Evolutionary conservation across 1,140 invertebrate genomes (phyloP).

Genomic region (Riptortus pedestris): DNA sequence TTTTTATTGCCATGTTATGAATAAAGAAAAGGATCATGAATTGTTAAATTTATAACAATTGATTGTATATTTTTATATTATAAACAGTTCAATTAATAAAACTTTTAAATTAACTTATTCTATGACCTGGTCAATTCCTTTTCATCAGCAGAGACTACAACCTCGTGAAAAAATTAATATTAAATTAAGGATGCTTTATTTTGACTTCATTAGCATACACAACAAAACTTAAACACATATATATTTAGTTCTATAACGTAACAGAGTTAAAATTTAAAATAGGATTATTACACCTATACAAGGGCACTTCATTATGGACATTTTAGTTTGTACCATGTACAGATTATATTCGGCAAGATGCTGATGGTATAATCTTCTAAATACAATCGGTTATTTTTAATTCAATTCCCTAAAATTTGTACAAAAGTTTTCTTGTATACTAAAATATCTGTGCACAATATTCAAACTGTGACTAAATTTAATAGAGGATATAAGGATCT

Average conservation of each 20-base stretch:
- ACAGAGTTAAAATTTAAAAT: constrained; percentile 25
- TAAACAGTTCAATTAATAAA: too few relatives aligned
- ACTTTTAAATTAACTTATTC: too few relatives aligned
- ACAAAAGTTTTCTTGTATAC: too few relatives aligned
- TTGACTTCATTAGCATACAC: constrained; percentile 22
- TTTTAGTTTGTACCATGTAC: constrained; percentile 9
- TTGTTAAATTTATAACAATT: too few relatives aligned
- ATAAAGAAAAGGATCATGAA: too few relatives aligned
- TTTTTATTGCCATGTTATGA: too few relatives aligned
- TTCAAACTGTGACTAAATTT: constrained; percentile 10
- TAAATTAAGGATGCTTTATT: constrained; percentile 22
- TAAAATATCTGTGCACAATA: not conserved
- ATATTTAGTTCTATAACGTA: constrained; percentile 17
- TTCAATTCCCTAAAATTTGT: not conserved
- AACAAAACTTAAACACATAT: constrained; percentile 23
- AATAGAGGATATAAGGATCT: constrained; percentile 7
- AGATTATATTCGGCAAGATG: constrained; percentile 8
- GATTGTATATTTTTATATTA: too few relatives aligned
- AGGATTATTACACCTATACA: constrained; percentile 23
- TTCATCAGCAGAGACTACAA: too few relatives aligned
- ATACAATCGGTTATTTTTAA: not conserved
- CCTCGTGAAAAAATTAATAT: too few relatives aligned
- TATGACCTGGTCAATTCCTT: too few relatives aligned
- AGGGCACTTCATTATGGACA: constrained; percentile 25
- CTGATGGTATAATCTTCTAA: not conserved